Percentiles rank a stretch among this genome's conserved stretches.
These are phyloP conservation scores for Astropecten irregularis DNA, from an alignment of 53 echinoderm and acorn worm species.

Conservation along the genomic window DNA sequence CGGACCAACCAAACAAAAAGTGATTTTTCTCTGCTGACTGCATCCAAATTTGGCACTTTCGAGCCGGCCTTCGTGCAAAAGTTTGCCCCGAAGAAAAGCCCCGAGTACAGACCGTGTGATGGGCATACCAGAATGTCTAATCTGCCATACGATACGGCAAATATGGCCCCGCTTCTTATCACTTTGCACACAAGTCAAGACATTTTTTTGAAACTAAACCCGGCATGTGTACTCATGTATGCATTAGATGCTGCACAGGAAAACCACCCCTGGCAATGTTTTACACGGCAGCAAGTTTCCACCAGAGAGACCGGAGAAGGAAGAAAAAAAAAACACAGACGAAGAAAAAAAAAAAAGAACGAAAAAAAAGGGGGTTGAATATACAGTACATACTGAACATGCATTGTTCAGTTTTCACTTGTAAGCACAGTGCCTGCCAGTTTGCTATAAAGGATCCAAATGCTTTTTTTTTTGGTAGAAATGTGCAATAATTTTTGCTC, in stretches of 20 bases:
- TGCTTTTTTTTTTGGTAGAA: no score
- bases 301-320: no score
- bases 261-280: constrained; percentile 43
- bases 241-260: constrained; percentile 22
- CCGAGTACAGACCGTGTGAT: constrained; percentile 18
- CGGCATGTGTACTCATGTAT: constrained; percentile 47
- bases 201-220: constrained; percentile 44
- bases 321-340: no score
- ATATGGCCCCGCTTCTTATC: constrained; percentile 29
- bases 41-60: background rate
- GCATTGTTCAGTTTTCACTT: constrained; percentile 30
- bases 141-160: constrained; percentile 50
- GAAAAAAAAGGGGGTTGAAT: background rate
- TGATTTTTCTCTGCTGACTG: no score
- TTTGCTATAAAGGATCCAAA: no score
- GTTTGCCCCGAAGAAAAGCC: constrained; percentile 19
- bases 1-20: background rate
- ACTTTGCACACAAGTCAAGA: constrained; percentile 48
- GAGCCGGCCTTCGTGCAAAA: no score
- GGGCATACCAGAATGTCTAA: constrained; percentile 41
- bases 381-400: no score
- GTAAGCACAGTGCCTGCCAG: no score
- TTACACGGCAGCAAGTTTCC: background rate
- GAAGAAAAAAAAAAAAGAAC: no score
- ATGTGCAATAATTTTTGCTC: no score